A percentile compares a stretch with the other conserved stretches of the same genome.
phyloP scores from a whole-genome alignment of 2,888 invertebrate species.

The Aspidiotus destructor region DNA sequence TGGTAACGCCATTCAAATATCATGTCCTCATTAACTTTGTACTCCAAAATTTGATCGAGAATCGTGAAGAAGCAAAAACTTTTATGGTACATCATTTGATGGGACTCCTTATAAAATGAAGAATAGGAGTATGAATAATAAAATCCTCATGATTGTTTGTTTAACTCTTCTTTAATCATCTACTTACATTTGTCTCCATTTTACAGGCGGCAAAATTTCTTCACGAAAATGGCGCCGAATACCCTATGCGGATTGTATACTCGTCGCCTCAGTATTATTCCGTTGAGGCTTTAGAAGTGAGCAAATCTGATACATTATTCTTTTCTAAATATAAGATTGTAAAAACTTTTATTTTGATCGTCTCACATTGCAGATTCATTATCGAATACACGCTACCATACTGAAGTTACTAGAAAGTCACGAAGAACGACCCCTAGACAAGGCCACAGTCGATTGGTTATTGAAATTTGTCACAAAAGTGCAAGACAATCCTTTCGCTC shows the following conservation, averaged over 20 bases:
- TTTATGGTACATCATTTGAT: too few relatives aligned
- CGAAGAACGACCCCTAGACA: slow-evolving; percentile 57
- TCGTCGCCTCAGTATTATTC: slow-evolving; percentile 71
- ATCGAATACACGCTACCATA: slow-evolving; percentile 76
- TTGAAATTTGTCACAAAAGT: slow-evolving; percentile 48
- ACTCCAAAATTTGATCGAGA: too few relatives aligned
- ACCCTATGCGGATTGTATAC: slow-evolving; percentile 55
- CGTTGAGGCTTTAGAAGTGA: slow-evolving; percentile 76
- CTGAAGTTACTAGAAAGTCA: slow-evolving; percentile 73
- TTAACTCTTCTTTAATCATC: too few relatives aligned
- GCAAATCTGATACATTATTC: neutral
- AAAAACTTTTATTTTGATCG: neutral
- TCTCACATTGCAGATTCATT: slow-evolving; percentile 43
- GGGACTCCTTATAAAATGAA: too few relatives aligned
- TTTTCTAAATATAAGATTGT: neutral
- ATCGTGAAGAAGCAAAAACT: too few relatives aligned
- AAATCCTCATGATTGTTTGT: too few relatives aligned
- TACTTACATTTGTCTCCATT: neutral
- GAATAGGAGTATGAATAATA: too few relatives aligned
- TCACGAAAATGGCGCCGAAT: slow-evolving; percentile 37
- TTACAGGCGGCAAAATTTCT: slow-evolving; percentile 59
- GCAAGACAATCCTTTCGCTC: slow-evolving; percentile 46
- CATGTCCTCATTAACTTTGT: too few relatives aligned
- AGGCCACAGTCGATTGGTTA: slow-evolving; percentile 52
- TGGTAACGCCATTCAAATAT: too few relatives aligned